Base-by-base conservation (phyloP, 2,113 vertebrate species). In the Prolemur simus region DNA sequence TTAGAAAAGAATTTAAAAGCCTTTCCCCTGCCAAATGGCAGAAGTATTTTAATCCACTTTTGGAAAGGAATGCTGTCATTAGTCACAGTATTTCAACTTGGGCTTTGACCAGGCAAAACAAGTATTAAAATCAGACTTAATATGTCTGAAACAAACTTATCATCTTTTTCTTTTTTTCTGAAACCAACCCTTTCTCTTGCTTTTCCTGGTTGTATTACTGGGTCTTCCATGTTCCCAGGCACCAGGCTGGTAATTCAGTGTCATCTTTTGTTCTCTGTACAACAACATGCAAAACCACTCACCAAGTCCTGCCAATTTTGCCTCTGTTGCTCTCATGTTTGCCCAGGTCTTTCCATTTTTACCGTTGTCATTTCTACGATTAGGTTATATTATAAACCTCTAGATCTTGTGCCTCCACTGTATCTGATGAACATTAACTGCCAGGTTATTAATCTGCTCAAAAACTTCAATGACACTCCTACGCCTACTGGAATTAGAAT, bases 101-200 rank as follows among this genome's bases (percentile, higher is more conserved):
- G 77, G 49, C 42, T 94, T 89, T 96, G 84, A 96, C 95, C 83
- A 97, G 89, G 96, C 74, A 93, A 97, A 97, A 95, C 77, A 94
- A 60, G 49, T 91, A 89, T 91, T 94, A 95, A 93, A 96, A 76
- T 95, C 81, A 95, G 81, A 94, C 60, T 87, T 94, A 77, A 94
- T 45, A 45, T 94, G 96, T 82, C 91, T 97, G 74, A 97, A 92
- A 92, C 49, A 94, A 94, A 93, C 54, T 39, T 90, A 25, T 60
- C 66, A 32, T 74, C 60, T 32, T 49, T 64, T 39, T 34, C n/a
- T 15, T 42, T 63, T 37, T 10, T 54, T 29, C 37, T 83, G 20
- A 45, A 78, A 56, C 23, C 60, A 89, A 12, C 81, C 73, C 52
- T 56, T 73, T 20, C 21, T 63, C 23, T 93, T 73, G 52, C 34